Conservation (phyloP, 1,140 invertebrate species). For the Saccostrea echinata region DNA sequence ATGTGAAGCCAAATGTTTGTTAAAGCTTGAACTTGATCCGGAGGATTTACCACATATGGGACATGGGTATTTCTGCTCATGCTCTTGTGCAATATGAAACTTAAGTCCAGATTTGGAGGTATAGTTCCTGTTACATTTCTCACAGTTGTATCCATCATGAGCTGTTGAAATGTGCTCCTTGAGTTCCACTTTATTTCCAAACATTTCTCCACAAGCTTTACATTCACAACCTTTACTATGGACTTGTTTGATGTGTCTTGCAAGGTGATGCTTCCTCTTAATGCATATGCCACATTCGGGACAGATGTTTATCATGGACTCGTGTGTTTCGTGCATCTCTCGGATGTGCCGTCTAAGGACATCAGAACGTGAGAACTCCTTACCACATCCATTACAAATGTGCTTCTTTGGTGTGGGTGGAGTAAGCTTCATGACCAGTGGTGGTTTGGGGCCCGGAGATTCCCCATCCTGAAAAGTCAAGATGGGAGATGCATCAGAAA, state of each 20-base stretch:
- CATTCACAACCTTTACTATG: slow-evolving; percentile 29
- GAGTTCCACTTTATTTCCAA: slow-evolving; percentile 19
- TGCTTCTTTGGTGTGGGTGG: slow-evolving; percentile 37
- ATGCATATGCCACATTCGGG: slow-evolving; percentile 37
- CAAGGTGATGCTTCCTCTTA: slow-evolving; percentile 32
- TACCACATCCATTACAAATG: slow-evolving; percentile 38
- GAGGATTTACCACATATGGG: slow-evolving; percentile 26
- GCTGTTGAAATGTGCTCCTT: slow-evolving; percentile 30
- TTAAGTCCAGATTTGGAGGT: slow-evolving; percentile 37
- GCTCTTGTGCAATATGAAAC: slow-evolving; percentile 35
- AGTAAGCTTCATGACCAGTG: slow-evolving; percentile 25
- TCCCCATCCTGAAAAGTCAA: slow-evolving; percentile 47
- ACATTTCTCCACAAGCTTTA: slow-evolving; percentile 35
- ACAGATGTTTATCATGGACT: slow-evolving; percentile 29
- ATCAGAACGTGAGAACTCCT: slow-evolving; percentile 42
- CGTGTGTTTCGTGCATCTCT: slow-evolving; percentile 36
- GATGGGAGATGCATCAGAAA: slow-evolving; percentile 41
- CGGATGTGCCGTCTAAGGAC: slow-evolving; percentile 8
- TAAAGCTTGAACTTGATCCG: slow-evolving; percentile 36
- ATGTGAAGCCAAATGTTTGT: slow-evolving; percentile 42
- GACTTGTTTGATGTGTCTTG: slow-evolving; percentile 40
- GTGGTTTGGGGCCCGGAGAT: neutral
- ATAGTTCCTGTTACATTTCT: slow-evolving; percentile 40
- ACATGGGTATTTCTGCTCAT: slow-evolving; percentile 35
- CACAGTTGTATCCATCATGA: slow-evolving; percentile 34